A percentile compares a stretch with the other conserved stretches of the same genome.
phyloP scores from a whole-genome alignment of 1,140 invertebrate species.

The Nasonia longicornis region DNA sequence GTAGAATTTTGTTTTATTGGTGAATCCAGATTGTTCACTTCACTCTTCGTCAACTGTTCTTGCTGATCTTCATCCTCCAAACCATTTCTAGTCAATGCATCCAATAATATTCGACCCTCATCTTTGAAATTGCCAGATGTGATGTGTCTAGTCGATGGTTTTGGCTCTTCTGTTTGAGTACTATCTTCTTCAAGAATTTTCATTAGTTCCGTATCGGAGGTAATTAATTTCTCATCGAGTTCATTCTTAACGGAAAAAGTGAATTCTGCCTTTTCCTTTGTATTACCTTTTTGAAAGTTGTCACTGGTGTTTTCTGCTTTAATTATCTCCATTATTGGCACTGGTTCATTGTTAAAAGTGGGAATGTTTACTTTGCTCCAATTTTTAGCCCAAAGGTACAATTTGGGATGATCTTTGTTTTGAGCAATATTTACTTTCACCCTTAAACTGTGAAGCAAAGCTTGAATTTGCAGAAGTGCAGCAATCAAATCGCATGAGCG shows the following conservation, averaged over 20 bases:
- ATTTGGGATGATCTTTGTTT: slow-evolving; percentile 83
- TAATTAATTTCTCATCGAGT: slow-evolving; percentile 62
- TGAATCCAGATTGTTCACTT: slow-evolving; percentile 43
- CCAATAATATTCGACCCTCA: slow-evolving; percentile 55
- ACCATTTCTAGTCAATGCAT: slow-evolving; percentile 57
- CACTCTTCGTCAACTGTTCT: neutral
- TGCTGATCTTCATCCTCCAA: slow-evolving; percentile 45
- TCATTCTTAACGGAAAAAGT: slow-evolving; percentile 51
- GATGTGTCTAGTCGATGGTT: slow-evolving; percentile 47
- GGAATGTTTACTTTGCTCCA: slow-evolving; percentile 75
- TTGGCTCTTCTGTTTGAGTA: slow-evolving; percentile 59
- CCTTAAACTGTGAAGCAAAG: slow-evolving; percentile 78
- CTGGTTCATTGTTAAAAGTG: slow-evolving; percentile 56
- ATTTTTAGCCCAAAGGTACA: slow-evolving; percentile 87
- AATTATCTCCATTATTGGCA: slow-evolving; percentile 61
- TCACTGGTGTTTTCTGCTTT: slow-evolving; percentile 45
- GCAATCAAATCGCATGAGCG: slow-evolving; percentile 80
- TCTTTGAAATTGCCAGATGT: slow-evolving; percentile 49
- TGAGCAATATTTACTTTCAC: slow-evolving; percentile 84
- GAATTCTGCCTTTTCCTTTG: slow-evolving; percentile 49
- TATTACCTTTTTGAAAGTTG: neutral
- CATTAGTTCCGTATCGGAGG: slow-evolving; percentile 65
- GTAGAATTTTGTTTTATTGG: slow-evolving; percentile 22
- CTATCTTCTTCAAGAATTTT: slow-evolving; percentile 67
- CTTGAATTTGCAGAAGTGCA: slow-evolving; percentile 75